Evolutionary conservation across 2,113 vertebrate species (phyloP), one percentile per base, ranked within the genome.

Genomic region (Trachemys scripta): DNA sequence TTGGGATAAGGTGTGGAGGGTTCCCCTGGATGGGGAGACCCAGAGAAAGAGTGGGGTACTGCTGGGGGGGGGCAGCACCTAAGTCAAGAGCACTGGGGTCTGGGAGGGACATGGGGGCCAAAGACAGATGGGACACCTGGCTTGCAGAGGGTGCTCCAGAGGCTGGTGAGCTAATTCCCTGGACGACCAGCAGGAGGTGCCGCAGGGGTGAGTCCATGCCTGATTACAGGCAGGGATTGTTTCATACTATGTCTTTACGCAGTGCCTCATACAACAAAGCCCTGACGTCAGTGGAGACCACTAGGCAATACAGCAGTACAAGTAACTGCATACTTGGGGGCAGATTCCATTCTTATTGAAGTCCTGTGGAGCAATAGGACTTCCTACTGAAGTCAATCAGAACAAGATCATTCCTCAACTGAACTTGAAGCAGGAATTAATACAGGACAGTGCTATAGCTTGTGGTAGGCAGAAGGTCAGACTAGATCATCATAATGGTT

Each of bases 231-330:
- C 45, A 2, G 45, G 19, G 62, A 47, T 25, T 85, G 45, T 54
- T 62, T 76, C 76, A 17, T 35, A 25, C 24, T 49, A 0, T 16
- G 1, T 22, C 24, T 35, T 31, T 59, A 76, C 16, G 4, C 2
- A 6, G 65, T 13, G 17, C 20, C 42, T 13, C 7, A 8, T 51
- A 2, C 3, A 38, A 57, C 5, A 1, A 2, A 13, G 4, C 11
- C 50, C 10, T 76, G 24, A 25, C 3, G 7, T 76, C 22, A 45
- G 72, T 76, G 38, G 38, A 45, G 11, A 45, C 19, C 22, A 24
- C 38, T 45, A 25, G 72, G 3, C 9, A 25, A n/a, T 19, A 0
- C 72, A 47, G 12, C 8, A 51, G 3, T 20, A 22, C 13, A 27
- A 35, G 4, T n/a, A 24, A 62, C 6, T 13, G n/a, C 82, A 80